Evolutionary conservation across 2,888 invertebrate species (phyloP), one percentile per base, ranked within the genome.

Genomic region (Torymus auratus): DNA sequence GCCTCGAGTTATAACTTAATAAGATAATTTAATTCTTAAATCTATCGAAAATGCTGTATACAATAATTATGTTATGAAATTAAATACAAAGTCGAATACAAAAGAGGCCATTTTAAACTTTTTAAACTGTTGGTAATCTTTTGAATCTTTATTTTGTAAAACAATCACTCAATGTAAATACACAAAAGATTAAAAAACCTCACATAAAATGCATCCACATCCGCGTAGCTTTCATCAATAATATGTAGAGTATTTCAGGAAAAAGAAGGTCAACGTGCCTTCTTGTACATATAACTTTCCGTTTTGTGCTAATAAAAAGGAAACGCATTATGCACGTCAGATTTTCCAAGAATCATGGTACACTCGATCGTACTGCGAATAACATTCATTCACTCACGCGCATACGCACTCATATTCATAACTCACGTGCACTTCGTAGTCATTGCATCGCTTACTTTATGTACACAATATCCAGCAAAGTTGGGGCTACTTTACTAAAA

Each of bases 401-500:
- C 76, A 67, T 80, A 76, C 78, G 64, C 67, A 28, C 60, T 72
- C 55, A 65, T 41, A 41, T 10, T 10, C 41, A 41, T 41, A 41
- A 41, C 3, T 62, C 28, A 74, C n/a, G 50, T 71, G 50, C 50
- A 41, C 71, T 60, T 15, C 2, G 58, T 71, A 56, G 55, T 75
- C 70, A 15, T 72, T 76, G 55, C 55, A 62, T 67, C 52, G 14
- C 67, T 23, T 67, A 71, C 56, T 68, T 76, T 82, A 83, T 84
- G 84, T 85, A 78, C 84, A 85, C 83, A 84, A 72, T 82, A 74
- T 82, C 72, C 64, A 69, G 58, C 11, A 70, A 74, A 67, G 72
- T 23, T 55, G 17, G 41, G 20, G 28, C 15, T 14, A 56, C 50
- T 69, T 56, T 64, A 73, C 14, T 20, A 28, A 60, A 68, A 78